phyloP scores from a whole-genome alignment of 2,113 vertebrate species.

The Gallinago paraguaiae region DNA sequence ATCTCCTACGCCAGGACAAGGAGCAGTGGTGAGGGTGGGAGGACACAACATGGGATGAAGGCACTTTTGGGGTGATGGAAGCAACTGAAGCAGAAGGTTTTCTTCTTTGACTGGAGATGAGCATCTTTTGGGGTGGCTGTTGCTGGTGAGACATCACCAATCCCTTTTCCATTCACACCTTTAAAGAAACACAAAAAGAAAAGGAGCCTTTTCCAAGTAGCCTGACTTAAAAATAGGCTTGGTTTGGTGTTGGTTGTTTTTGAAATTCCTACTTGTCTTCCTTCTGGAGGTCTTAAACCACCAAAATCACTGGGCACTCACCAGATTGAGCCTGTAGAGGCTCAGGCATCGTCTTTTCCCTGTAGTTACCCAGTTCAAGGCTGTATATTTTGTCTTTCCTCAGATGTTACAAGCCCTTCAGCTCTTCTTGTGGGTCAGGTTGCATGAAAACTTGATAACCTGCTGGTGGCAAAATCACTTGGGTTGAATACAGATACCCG shows the following conservation, averaged over 20 bases:
- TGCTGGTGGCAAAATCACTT: background rate
- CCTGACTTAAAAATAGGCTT: background rate
- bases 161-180: background rate
- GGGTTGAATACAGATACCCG: background rate
- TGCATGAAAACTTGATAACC: background rate
- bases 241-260: rapidly evolving
- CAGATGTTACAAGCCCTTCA: background rate
- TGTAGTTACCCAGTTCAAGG: background rate
- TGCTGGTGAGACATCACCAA: background rate
- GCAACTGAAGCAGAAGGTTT: background rate
- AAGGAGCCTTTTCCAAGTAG: background rate
- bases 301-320: no score
- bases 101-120: background rate
- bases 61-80: background rate
- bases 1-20: background rate
- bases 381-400: background rate
- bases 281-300: background rate
- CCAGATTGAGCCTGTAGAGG: background rate
- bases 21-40: background rate
- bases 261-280: background rate
- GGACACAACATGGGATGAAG: background rate
- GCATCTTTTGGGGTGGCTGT: background rate
- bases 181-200: background rate
- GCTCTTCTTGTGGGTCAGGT: background rate
- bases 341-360: background rate